phyloP scores from a whole-genome alignment of 2,113 vertebrate genomes.

The Bambusicola thoracicus region DNA sequence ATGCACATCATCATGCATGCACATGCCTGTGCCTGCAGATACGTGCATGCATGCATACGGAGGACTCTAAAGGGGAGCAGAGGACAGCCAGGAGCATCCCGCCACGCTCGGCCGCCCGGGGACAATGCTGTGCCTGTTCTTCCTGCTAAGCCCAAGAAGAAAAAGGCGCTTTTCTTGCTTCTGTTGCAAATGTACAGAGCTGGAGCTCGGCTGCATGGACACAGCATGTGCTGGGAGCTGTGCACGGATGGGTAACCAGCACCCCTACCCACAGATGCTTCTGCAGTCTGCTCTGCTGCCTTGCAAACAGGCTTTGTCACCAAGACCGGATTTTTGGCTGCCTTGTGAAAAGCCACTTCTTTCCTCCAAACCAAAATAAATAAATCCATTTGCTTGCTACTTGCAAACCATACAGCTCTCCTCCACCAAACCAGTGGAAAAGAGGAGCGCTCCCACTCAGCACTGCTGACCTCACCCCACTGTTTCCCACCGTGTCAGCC shows the following conservation, averaged over 20 bases:
- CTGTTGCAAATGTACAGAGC: background rate
- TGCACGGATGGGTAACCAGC: background rate
- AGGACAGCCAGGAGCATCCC: conserved; percentile 30
- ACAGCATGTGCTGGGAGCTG: background rate
- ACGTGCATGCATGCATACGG: background rate
- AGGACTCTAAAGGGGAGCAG: background rate
- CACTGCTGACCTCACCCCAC: background rate
- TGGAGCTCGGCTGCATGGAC: background rate
- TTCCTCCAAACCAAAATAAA: background rate
- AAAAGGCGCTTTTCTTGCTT: background rate
- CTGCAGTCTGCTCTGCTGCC: background rate
- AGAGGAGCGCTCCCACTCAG: background rate
- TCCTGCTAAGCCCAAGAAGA: background rate
- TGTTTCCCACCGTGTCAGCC: background rate
- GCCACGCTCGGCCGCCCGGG: conserved; percentile 5
- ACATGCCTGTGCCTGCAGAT: background rate
- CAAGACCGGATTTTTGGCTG: background rate
- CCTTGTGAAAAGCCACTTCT: background rate
- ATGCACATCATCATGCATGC: too few relatives aligned
- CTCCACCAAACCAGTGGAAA: background rate
- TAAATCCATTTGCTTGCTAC: background rate
- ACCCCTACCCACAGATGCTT: background rate
- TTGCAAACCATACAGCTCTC: background rate
- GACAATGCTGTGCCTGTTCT: conserved; percentile 49
- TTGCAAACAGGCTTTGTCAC: background rate